Conservation (phyloP, 2,888 invertebrate genomes). For the Eupithecia subfuscata region DNA sequence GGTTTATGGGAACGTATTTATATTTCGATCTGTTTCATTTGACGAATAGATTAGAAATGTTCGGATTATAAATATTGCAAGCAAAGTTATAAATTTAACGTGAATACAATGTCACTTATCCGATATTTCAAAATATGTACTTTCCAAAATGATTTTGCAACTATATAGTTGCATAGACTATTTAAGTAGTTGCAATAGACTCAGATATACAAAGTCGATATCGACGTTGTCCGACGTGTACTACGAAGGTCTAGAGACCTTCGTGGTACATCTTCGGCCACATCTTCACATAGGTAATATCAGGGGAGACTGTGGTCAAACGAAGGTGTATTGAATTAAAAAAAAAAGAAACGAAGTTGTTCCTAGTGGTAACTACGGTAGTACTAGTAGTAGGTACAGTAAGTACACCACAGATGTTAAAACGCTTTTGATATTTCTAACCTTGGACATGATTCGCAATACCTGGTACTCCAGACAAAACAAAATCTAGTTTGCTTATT, state of each 20-base stretch:
- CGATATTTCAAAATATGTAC: not conserved
- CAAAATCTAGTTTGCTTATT: slow-evolving; percentile 55
- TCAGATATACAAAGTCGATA: no score
- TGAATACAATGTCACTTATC: not conserved
- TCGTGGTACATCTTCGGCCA: no score
- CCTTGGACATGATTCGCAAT: slow-evolving; percentile 31
- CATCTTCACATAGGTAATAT: no score
- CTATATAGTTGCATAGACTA: no score
- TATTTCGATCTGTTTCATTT: not conserved
- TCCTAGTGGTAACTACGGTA: not conserved
- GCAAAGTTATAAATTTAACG: not conserved
- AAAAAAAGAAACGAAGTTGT: no score
- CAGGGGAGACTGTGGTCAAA: no score
- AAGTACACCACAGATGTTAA: not conserved
- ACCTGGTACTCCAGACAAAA: slow-evolving; percentile 48
- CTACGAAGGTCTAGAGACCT: no score
- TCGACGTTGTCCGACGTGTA: no score
- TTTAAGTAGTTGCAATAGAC: no score
- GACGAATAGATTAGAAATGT: not conserved
- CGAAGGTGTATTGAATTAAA: no score
- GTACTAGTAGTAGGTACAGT: not conserved
- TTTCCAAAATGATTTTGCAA: not conserved
- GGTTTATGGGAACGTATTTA: slow-evolving; percentile 3
- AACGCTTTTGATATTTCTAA: slow-evolving; percentile 25
- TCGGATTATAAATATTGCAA: not conserved